phyloP scores from a whole-genome alignment of 92 coral and sea anemone species.

The Phymanthus crucifer region DNA sequence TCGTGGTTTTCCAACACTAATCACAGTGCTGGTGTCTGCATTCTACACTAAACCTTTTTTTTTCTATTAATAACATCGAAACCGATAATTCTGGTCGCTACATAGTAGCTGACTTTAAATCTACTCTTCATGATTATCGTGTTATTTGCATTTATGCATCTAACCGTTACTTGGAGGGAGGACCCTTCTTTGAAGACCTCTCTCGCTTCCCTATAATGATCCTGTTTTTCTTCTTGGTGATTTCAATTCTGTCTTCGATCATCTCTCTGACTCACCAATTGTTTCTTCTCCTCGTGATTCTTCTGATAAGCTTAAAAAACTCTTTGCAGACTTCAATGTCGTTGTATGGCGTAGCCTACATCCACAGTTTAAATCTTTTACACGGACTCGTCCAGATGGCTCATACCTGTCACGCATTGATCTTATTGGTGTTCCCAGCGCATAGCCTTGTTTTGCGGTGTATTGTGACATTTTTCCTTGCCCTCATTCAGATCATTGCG shows the following conservation, averaged over 20 bases:
- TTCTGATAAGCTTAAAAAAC: not conserved
- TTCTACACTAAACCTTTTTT: slow-evolving; percentile 6
- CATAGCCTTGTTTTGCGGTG: slow-evolving; percentile 17
- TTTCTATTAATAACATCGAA: not conserved
- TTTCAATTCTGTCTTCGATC: slow-evolving; percentile 56
- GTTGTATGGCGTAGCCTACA: slow-evolving; percentile 45
- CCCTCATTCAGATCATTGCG: not conserved
- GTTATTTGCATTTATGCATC: slow-evolving; percentile 52
- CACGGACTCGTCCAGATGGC: slow-evolving; percentile 44
- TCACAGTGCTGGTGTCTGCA: slow-evolving; percentile 35
- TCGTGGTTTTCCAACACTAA: slow-evolving; percentile 27
- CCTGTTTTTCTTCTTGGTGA: slow-evolving; percentile 48
- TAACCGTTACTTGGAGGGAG: slow-evolving; percentile 32
- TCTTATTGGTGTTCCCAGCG: slow-evolving; percentile 36
- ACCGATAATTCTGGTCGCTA: slow-evolving; percentile 33
- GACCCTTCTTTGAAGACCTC: slow-evolving; percentile 19
- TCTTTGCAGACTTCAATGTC: slow-evolving; percentile 17
- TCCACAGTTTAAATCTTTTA: slow-evolving; percentile 21
- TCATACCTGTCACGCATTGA: slow-evolving; percentile 49
- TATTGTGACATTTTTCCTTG: not conserved
- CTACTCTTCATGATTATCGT: not conserved
- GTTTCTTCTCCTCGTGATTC: slow-evolving; percentile 14
- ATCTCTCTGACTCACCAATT: slow-evolving; percentile 5
- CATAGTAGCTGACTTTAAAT: not conserved
- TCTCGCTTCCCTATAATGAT: not conserved